Evolutionary conservation across 2,888 invertebrate species (phyloP).

Genomic region (Tenthredo livida): DNA sequence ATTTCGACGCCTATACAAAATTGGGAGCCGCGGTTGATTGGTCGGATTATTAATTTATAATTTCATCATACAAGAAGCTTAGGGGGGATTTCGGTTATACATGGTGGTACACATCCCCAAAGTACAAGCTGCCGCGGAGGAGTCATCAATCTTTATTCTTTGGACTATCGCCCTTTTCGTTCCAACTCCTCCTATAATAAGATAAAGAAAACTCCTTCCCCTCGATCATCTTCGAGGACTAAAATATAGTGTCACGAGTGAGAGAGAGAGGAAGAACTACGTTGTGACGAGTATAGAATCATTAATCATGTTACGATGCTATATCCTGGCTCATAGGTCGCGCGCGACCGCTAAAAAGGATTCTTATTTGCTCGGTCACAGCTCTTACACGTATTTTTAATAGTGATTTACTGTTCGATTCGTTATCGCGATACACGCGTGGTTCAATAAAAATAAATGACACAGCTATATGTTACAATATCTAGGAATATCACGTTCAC

Average conservation of each 20-base stretch:
- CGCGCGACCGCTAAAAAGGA: conserved; percentile 37
- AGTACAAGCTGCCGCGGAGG: background rate
- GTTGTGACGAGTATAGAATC: conserved; percentile 40
- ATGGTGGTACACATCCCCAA: background rate
- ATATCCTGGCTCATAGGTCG: background rate
- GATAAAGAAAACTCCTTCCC: background rate
- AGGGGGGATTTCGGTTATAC: background rate
- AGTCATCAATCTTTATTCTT: conserved; percentile 36
- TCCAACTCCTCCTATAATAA: background rate
- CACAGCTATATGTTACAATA: conserved; percentile 37
- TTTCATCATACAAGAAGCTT: conserved; percentile 34
- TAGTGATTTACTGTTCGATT: conserved; percentile 48
- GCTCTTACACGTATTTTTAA: conserved; percentile 43
- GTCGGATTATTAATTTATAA: conserved; percentile 51
- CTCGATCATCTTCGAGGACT: background rate
- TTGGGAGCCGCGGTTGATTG: conserved; percentile 27
- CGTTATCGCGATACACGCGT: conserved; percentile 44
- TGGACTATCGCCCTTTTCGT: conserved; percentile 18
- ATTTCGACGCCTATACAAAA: conserved; percentile 46
- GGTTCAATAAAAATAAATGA: conserved; percentile 48
- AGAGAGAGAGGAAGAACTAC: conserved; percentile 15
- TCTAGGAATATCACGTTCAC: conserved; percentile 19
- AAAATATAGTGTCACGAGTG: background rate
- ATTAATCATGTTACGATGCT: conserved; percentile 40
- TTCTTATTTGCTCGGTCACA: conserved; percentile 50